Evolutionary conservation across 2,113 vertebrate species (phyloP).

Genomic region (Ramphastos sulfuratus): DNA sequence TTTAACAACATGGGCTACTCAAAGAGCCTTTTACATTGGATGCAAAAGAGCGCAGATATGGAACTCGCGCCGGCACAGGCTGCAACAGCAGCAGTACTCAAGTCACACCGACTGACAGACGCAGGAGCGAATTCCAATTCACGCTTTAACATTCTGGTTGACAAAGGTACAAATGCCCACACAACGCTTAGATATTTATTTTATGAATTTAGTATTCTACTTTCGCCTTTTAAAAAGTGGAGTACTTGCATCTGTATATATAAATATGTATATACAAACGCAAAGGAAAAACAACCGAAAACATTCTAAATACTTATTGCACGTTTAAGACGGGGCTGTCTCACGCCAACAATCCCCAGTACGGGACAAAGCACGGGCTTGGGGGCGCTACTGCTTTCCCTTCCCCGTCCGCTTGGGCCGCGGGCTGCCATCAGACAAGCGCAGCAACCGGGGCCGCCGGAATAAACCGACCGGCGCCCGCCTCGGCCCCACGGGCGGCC

Average conservation of each 20-base stretch:
- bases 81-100: fast-evolving
- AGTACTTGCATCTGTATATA: fast-evolving
- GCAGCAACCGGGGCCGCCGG: no score
- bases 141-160: neutral
- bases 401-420: neutral
- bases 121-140: neutral
- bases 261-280: neutral
- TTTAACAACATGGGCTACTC: neutral
- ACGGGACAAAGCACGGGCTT: neutral
- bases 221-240: neutral
- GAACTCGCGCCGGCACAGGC: fast-evolving
- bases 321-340: fast-evolving
- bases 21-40: fast-evolving
- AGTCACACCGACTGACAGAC: fast-evolving
- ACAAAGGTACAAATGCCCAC: neutral
- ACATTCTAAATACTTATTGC: no score
- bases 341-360: neutral
- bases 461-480: no score
- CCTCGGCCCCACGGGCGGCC: no score
- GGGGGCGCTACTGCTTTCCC: no score
- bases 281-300: no score
- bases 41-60: fast-evolving
- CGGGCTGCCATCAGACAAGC: no score
- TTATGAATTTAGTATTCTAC: neutral
- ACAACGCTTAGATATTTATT: fast-evolving